A percentile compares a stretch with the other conserved stretches of the same genome.
Evolutionary conservation across 2,797 vertebrate species (phyloP).

Genomic region (Hippoglossus hippoglossus): DNA sequence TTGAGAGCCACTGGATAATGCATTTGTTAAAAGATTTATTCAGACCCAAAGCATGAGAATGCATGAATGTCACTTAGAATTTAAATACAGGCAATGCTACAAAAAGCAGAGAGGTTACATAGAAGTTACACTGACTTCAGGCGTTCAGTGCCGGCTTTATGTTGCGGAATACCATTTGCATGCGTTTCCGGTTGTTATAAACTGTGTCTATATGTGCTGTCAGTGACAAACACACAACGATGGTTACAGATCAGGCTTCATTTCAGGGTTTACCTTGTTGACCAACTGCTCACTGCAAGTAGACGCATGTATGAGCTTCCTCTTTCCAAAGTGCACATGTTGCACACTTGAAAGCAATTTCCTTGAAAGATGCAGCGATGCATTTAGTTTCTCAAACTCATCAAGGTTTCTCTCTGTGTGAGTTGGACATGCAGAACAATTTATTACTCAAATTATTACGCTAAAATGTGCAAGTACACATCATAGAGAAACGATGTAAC

Average conservation of each 20-base stretch:
- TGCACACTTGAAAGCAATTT: neutral
- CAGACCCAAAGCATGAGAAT: slow-evolving; percentile 45
- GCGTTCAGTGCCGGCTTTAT: slow-evolving; percentile 1
- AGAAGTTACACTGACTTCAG: slow-evolving; percentile 8
- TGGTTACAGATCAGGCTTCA: neutral
- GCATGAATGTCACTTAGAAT: slow-evolving; percentile 48
- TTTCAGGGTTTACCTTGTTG: neutral
- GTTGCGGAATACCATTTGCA: too few relatives aligned
- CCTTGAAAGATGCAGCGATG: neutral
- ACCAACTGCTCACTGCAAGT: neutral
- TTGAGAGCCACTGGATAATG: slow-evolving; percentile 44
- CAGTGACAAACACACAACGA: neutral
- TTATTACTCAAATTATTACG: neutral
- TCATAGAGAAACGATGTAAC: too few relatives aligned
- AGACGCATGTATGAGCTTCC: neutral
- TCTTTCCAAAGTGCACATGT: neutral
- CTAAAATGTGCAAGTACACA: too few relatives aligned
- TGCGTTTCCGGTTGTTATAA: too few relatives aligned
- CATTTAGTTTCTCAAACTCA: neutral
- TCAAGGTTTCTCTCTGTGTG: neutral
- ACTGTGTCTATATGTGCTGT: too few relatives aligned
- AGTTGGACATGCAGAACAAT: neutral
- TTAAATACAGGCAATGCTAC: slow-evolving; percentile 28
- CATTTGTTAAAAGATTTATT: slow-evolving; percentile 59
- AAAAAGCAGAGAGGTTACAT: slow-evolving; percentile 7